phyloP scores from a whole-genome alignment of 2,797 vertebrate species.

The Epinephelus malabaricus region DNA sequence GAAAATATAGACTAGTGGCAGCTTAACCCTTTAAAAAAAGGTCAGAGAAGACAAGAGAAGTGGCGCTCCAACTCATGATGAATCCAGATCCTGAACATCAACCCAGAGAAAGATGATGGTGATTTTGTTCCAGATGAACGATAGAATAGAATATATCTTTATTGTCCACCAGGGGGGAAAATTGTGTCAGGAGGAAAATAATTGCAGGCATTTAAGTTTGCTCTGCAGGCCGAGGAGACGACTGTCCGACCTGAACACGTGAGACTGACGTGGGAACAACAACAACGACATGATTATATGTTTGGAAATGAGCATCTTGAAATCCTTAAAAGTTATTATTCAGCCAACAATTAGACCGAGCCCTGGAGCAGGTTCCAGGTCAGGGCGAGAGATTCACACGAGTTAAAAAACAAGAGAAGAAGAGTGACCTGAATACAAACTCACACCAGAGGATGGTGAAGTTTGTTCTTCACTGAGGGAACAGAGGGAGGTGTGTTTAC shows the following conservation, averaged over 20 bases:
- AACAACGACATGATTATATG: constrained; percentile 21
- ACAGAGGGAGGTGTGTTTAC: constrained; percentile 26
- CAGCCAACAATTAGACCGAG: constrained; percentile 58
- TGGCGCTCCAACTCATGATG: not conserved
- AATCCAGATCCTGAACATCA: not conserved
- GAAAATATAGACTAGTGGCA: too few species aligned
- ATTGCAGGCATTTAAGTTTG: not conserved
- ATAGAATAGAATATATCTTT: too few species aligned
- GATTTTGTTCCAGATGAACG: not conserved
- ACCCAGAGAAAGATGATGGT: not conserved
- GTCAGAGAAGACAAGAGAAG: too few species aligned
- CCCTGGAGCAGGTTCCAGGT: constrained; percentile 61
- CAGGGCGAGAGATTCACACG: constrained; percentile 45
- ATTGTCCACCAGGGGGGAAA: too few species aligned
- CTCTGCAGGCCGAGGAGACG: not conserved
- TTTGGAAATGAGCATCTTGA: constrained; percentile 33
- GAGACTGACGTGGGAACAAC: constrained; percentile 11
- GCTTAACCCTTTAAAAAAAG: too few species aligned
- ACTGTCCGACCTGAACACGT: not conserved
- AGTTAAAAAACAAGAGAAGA: constrained; percentile 34
- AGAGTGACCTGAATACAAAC: constrained; percentile 48
- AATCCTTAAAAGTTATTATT: constrained; percentile 53
- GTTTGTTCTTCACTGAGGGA: constrained; percentile 4
- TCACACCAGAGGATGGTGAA: constrained; percentile 4
- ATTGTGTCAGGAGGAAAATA: not conserved